These are phyloP conservation scores for Tiliacea aurago DNA, from an alignment of 2,888 invertebrate genomes.

Conservation along the genomic window DNA sequence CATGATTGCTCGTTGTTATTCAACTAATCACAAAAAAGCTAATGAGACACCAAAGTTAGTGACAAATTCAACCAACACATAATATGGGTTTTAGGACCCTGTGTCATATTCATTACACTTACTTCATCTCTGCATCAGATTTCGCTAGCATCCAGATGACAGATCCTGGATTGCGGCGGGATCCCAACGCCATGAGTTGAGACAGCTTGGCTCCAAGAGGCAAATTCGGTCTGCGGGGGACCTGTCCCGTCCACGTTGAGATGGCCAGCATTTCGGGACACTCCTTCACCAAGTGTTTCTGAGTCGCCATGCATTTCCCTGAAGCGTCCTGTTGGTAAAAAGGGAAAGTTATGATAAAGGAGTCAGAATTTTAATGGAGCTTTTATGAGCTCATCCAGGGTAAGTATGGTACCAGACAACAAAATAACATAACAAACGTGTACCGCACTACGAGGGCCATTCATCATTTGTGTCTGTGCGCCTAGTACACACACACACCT, in stretches of 20 bases:
- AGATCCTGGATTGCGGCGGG: slow-evolving; percentile 92
- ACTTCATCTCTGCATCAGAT: slow-evolving; percentile 95
- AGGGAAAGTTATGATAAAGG: background rate
- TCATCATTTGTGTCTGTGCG: too few relatives aligned
- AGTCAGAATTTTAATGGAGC: background rate
- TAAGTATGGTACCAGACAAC: background rate
- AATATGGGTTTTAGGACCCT: background rate
- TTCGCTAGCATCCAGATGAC: slow-evolving; percentile 96
- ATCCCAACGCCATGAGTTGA: slow-evolving; percentile 95
- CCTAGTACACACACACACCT: too few relatives aligned
- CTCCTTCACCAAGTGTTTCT: slow-evolving; percentile 93
- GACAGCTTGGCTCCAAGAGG: slow-evolving; percentile 93
- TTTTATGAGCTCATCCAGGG: background rate
- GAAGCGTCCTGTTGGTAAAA: slow-evolving; percentile 82
- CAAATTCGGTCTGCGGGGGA: slow-evolving; percentile 93
- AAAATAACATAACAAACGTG: too few relatives aligned
- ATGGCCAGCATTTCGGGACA: slow-evolving; percentile 95
- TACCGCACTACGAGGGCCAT: too few relatives aligned
- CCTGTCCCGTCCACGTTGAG: slow-evolving; percentile 94
- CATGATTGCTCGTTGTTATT: background rate
- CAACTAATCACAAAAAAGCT: background rate
- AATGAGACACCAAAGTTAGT: background rate
- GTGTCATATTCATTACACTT: slow-evolving; percentile 72
- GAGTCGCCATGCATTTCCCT: slow-evolving; percentile 88
- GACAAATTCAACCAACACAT: background rate